Evolutionary conservation across 2,113 vertebrate species (phyloP).

Genomic region (Lagopus leucura): DNA sequence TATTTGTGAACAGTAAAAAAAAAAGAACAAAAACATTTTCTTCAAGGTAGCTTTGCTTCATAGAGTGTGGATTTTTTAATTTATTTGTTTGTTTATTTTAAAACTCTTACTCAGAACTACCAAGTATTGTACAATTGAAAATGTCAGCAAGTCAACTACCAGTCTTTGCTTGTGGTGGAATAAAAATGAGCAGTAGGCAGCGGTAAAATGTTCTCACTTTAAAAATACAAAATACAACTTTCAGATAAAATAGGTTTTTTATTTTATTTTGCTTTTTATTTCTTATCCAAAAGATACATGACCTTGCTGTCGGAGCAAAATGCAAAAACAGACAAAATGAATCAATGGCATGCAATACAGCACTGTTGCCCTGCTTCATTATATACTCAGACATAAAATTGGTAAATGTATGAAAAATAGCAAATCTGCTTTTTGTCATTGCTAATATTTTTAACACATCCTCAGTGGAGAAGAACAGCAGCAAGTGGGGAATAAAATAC

Average conservation of each 20-base stretch:
- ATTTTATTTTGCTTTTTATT: background rate
- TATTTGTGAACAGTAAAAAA: background rate
- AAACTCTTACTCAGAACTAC: background rate
- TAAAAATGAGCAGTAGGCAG: background rate
- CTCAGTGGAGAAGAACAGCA: background rate
- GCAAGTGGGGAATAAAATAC: background rate
- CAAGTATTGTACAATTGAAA: background rate
- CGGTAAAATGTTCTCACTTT: background rate
- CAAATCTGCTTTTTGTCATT: background rate
- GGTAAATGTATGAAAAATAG: background rate
- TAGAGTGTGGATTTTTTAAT: background rate
- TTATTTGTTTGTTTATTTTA: background rate
- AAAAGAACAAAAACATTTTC: background rate
- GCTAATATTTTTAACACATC: background rate
- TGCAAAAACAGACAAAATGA: slow-evolving; percentile 37
- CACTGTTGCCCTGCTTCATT: background rate
- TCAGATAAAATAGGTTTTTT: background rate
- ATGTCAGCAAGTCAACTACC: background rate
- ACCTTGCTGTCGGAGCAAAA: slow-evolving; percentile 36
- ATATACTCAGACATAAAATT: background rate
- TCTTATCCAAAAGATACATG: slow-evolving; percentile 21
- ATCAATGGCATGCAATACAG: background rate
- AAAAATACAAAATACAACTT: background rate
- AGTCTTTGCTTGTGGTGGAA: background rate
- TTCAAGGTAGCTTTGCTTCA: background rate